Conservation (phyloP, 2,113 vertebrate genomes). For the Alaudala cheleensis region DNA sequence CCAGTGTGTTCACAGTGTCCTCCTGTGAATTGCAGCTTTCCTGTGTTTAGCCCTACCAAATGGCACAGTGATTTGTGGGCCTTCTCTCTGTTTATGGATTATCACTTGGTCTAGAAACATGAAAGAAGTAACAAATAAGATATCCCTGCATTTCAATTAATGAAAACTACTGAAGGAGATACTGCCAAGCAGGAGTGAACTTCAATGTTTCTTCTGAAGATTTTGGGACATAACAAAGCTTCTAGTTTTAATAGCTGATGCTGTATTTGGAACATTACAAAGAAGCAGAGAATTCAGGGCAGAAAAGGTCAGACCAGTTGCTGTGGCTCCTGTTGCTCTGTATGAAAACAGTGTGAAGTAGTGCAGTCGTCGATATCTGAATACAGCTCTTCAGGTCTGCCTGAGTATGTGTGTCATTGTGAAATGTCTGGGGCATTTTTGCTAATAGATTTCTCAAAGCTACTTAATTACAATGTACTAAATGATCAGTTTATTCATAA, state of each 20-base stretch:
- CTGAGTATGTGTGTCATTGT: neutral
- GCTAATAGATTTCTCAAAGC: neutral
- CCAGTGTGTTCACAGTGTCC: neutral
- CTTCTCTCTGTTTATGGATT: neutral
- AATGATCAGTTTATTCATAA: neutral
- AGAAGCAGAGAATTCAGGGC: neutral
- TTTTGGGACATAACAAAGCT: neutral
- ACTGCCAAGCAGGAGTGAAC: neutral
- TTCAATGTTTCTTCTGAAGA: neutral
- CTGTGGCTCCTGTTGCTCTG: neutral
- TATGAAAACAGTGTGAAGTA: neutral
- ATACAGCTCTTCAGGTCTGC: neutral
- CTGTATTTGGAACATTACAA: neutral
- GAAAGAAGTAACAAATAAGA: neutral
- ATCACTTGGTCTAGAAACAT: neutral
- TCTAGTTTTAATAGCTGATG: neutral
- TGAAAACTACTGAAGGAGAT: neutral
- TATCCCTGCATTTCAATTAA: neutral
- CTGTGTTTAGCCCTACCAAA: neutral
- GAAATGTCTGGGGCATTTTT: neutral
- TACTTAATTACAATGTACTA: neutral
- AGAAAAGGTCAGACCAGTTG: neutral
- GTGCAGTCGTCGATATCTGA: neutral
- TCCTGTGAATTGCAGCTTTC: neutral
- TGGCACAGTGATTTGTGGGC: neutral